Conservation (phyloP, 92 coral and sea anemone species). For the Palythoa grandis region DNA sequence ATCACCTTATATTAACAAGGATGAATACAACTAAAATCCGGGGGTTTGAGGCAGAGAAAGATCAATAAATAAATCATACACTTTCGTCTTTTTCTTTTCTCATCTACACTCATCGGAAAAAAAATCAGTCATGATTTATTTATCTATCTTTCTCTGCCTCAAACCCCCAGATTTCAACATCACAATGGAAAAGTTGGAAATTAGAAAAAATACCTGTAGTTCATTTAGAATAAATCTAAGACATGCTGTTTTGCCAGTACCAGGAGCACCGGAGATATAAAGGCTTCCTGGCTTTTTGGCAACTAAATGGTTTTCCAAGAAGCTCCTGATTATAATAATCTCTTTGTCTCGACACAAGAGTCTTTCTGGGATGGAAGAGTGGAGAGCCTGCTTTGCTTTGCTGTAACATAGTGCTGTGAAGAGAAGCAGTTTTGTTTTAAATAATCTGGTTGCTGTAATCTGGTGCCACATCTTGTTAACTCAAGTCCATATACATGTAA, state of each 20-base stretch:
- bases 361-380: conserved; percentile 87
- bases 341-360: conserved; percentile 94
- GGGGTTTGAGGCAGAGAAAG: no score
- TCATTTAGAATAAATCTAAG: conserved; percentile 80
- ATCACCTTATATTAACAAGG: no score
- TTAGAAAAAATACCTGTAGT: conserved; percentile 63
- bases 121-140: no score
- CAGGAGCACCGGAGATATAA: conserved; percentile 99
- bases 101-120: no score
- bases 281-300: conserved; percentile 89
- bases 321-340: conserved; percentile 66
- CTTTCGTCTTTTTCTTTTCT: no score
- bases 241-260: conserved; percentile 99
- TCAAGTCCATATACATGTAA: no score
- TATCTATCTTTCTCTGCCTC: no score
- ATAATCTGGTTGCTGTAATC: not conserved
- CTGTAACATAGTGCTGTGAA: conserved; percentile 78
- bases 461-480: no score
- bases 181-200: no score
- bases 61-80: no score
- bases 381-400: conserved; percentile 87
- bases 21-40: no score
- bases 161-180: no score
- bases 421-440: not conserved
- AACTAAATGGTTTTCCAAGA: conserved; percentile 74